Evolutionary conservation across 1,140 invertebrate genomes (phyloP).

Genomic region (Ceratitis capitata): DNA sequence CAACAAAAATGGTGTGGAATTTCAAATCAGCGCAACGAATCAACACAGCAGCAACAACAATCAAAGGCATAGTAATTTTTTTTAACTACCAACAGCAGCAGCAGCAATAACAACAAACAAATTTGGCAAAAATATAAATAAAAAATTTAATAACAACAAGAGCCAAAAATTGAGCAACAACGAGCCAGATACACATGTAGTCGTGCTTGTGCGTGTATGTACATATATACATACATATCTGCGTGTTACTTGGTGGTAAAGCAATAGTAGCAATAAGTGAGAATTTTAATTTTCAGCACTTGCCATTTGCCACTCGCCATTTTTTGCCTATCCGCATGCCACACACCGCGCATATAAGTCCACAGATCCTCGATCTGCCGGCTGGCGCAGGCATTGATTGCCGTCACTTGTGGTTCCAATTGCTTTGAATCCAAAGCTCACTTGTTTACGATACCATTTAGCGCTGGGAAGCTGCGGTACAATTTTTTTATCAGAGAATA

Average conservation of each 20-base stretch:
- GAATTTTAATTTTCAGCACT: conserved; percentile 33
- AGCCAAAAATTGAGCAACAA: not conserved
- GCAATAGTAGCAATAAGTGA: not conserved
- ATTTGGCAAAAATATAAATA: not conserved
- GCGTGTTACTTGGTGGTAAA: not conserved
- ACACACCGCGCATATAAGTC: not conserved
- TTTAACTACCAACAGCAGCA: not conserved
- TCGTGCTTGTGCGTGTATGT: not conserved
- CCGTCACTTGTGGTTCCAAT: not conserved
- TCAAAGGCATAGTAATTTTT: not conserved
- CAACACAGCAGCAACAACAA: not conserved
- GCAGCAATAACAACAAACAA: not conserved
- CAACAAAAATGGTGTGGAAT: conserved; percentile 26
- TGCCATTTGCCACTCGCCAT: not conserved
- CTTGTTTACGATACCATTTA: too few species aligned
- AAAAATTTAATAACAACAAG: not conserved
- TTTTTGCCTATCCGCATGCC: not conserved
- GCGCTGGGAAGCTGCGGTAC: not conserved
- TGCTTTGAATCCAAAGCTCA: not conserved
- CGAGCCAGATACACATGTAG: too few species aligned
- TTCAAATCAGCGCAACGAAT: conserved; percentile 28
- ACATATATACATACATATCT: not conserved
- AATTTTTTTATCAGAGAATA: not conserved
- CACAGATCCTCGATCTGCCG: not conserved
- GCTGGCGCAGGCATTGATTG: not conserved